Base-by-base conservation (phyloP, 2,797 vertebrate species). In the Phataginus tetradactyla region DNA sequence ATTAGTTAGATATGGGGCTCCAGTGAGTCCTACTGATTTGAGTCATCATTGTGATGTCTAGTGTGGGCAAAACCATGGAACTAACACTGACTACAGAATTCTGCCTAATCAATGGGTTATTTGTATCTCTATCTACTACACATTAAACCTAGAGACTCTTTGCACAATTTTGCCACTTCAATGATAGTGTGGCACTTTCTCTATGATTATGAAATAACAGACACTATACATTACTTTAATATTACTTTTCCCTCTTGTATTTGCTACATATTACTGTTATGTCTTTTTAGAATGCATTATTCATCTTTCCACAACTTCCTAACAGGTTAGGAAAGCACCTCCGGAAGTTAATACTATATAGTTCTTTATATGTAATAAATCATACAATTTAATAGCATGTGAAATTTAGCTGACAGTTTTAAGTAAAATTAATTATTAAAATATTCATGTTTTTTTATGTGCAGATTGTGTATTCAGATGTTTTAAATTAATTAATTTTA, bases 381-480 rank as follows among this genome's bases (percentile, higher is more conserved):
- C 18, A 59, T 4, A 86, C 61, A 92, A 94, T 78, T 88, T 34
- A 21, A 68, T 57, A 90, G 25, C 9, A 68, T 90, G 29, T 68
- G n/a, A 80, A 90, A 77, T 57, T 63, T 84, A 72, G 10, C 10
- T 74, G n/a, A 61, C 9, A 39, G 11, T 37, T 72, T 90, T 87
- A 61, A 64, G 39, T 84, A 53, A 83, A 72, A 57, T 42, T 86
- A 72, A 74, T 69, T 42, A 92, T 34, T 80, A 87, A 95, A 75
- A 34, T 3, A 49, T 39, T 39, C 57, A 94, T 51, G 91, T 87
- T 78, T 39, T 72, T 80, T 81, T 68, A 59, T 29, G 25, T 49
- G 34, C 29, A 77, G 12, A 34, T 55, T 85, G 14, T 90, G 1
- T 78, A 72, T 4, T 59, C 27, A 81, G 23, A 55, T 90, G 9